phyloP scores from a whole-genome alignment of 2,888 invertebrate species.

The Junonia oenone region DNA sequence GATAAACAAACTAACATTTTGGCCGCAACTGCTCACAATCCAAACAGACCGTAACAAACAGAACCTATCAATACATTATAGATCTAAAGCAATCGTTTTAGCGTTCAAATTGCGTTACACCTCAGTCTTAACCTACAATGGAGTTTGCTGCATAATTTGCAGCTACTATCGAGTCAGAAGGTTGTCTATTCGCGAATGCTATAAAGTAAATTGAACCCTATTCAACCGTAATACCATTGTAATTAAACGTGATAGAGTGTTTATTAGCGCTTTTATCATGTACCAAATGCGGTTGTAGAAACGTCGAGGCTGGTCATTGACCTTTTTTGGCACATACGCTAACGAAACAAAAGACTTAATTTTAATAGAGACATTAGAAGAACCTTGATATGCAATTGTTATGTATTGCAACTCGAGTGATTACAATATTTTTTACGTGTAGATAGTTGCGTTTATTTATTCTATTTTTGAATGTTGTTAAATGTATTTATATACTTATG shows the following conservation, averaged over 20 bases:
- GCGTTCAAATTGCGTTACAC: conserved; percentile 51
- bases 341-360: conserved; percentile 73
- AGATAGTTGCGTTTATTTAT: background rate
- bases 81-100: conserved; percentile 40
- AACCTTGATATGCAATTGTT: conserved; percentile 58
- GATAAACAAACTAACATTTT: conserved; percentile 78
- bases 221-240: conserved; percentile 38
- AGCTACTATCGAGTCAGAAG: conserved; percentile 51
- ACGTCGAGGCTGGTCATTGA: conserved; percentile 79
- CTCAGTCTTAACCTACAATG: conserved; percentile 43
- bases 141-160: conserved; percentile 42
- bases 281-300: conserved; percentile 58
- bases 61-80: conserved; percentile 37
- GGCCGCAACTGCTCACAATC: conserved; percentile 64
- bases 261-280: conserved; percentile 44
- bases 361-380: conserved; percentile 56
- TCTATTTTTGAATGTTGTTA: background rate
- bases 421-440: conserved; percentile 16
- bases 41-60: conserved; percentile 41
- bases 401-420: conserved; percentile 26
- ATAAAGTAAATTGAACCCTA: conserved; percentile 54
- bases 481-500: background rate
- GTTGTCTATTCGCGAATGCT: conserved; percentile 42
- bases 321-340: conserved; percentile 75
- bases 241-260: conserved; percentile 38